Evolutionary conservation across 64 coral and sea anemone genomes (phyloP).

Genomic region (Montipora sp.): DNA sequence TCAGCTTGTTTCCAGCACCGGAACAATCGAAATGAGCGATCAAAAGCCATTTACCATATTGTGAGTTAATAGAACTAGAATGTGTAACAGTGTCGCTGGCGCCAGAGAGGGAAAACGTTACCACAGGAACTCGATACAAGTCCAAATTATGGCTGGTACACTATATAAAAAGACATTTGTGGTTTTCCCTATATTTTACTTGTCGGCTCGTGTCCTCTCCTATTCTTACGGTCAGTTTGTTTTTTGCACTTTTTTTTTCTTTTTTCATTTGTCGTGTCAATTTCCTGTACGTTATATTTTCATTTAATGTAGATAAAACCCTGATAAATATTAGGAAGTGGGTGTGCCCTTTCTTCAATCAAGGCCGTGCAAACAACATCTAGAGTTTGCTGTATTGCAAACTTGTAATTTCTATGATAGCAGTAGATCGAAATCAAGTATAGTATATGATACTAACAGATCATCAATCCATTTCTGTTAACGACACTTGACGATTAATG

Average conservation of each 20-base stretch:
- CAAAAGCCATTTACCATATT: not conserved
- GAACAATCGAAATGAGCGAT: not conserved
- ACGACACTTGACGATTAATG: too few species aligned
- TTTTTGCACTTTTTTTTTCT: not conserved
- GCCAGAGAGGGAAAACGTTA: too few species aligned
- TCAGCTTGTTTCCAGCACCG: not conserved
- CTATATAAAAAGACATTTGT: not conserved
- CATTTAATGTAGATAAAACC: not conserved
- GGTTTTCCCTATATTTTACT: not conserved
- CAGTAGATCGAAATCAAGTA: not conserved
- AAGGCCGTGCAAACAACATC: not conserved
- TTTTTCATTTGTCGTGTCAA: not conserved
- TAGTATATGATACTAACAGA: not conserved
- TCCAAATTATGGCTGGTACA: not conserved
- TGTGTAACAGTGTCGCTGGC: not conserved
- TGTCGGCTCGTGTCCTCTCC: not conserved
- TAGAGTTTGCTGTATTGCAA: not conserved
- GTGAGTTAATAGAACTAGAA: not conserved
- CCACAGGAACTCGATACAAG: not conserved
- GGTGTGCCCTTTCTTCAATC: not conserved
- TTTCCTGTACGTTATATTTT: not conserved
- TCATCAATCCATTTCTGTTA: not conserved
- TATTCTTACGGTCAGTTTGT: not conserved
- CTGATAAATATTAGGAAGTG: not conserved
- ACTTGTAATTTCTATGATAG: not conserved